These are phyloP conservation scores for Caenorhabditis drosophilae DNA, from an alignment of 2,888 invertebrate species.

Conservation along the genomic window DNA sequence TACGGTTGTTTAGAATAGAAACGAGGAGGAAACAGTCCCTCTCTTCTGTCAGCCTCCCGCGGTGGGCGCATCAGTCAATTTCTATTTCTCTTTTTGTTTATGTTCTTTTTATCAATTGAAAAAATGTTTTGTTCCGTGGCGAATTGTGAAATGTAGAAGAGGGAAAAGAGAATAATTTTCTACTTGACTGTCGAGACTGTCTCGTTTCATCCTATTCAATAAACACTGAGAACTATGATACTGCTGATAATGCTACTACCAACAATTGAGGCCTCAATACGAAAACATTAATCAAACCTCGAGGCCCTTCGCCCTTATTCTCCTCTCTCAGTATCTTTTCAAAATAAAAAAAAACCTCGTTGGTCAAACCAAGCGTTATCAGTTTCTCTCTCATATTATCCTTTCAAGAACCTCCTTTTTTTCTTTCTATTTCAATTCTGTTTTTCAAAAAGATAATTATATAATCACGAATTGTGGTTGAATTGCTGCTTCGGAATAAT, in stretches of 20 bases:
- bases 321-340: conserved; percentile 2
- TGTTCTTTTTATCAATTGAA: neutral
- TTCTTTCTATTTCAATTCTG: neutral
- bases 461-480: no score
- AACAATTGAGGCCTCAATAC: neutral
- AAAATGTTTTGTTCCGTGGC: no score
- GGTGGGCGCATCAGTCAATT: neutral
- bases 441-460: neutral
- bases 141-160: no score
- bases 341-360: no score
- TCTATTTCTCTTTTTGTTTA: neutral
- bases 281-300: conserved; percentile 27
- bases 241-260: no score
- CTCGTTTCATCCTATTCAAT: no score
- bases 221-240: no score
- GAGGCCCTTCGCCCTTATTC: conserved; percentile 3
- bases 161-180: no score
- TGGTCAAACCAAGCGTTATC: no score
- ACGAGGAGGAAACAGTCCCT: conserved; percentile 8
- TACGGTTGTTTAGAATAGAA: conserved; percentile 33
- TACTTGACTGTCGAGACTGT: no score
- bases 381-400: neutral
- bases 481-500: no score
- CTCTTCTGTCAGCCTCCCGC: no score
- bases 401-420: neutral